A percentile compares a stretch with the other conserved stretches of the same genome.
These are phyloP conservation scores for Holacanthus passer DNA, from an alignment of 2,113 vertebrate species.

Conservation along the genomic window DNA sequence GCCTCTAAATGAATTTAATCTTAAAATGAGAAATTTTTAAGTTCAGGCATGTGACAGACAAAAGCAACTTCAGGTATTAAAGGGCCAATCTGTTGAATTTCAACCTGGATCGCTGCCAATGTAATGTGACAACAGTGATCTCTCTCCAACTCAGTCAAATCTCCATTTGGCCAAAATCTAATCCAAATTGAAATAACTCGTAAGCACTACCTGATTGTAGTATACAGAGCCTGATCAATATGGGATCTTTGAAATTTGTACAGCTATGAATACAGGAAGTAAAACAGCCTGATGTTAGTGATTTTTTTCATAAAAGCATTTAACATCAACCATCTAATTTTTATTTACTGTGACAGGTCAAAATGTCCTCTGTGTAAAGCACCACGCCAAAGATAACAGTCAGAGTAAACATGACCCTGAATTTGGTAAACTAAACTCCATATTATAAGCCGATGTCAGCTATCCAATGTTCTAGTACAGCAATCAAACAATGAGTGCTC, in stretches of 20 bases:
- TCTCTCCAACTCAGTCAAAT: neutral
- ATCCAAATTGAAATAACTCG: neutral
- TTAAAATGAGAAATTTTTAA: neutral
- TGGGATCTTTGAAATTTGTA: neutral
- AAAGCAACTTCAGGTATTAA: neutral
- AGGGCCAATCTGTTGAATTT: neutral
- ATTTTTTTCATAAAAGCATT: too few relatives aligned
- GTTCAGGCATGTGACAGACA: neutral
- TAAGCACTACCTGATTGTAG: neutral
- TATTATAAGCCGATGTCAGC: neutral
- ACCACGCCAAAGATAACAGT: neutral
- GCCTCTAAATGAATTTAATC: constrained; percentile 12
- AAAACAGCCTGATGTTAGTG: too few relatives aligned
- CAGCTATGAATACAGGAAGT: too few relatives aligned
- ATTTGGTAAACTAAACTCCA: neutral
- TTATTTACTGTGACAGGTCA: neutral
- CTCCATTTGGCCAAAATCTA: neutral
- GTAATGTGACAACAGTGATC: neutral
- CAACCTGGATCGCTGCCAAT: neutral
- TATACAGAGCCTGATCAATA: neutral
- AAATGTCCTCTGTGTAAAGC: neutral
- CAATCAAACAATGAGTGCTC: constrained; percentile 27
- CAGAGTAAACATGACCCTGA: neutral
- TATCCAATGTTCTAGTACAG: neutral
- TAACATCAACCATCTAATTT: neutral